Base-by-base conservation (phyloP, 2,113 vertebrate species). In the Datnioides undecimradiatus region DNA sequence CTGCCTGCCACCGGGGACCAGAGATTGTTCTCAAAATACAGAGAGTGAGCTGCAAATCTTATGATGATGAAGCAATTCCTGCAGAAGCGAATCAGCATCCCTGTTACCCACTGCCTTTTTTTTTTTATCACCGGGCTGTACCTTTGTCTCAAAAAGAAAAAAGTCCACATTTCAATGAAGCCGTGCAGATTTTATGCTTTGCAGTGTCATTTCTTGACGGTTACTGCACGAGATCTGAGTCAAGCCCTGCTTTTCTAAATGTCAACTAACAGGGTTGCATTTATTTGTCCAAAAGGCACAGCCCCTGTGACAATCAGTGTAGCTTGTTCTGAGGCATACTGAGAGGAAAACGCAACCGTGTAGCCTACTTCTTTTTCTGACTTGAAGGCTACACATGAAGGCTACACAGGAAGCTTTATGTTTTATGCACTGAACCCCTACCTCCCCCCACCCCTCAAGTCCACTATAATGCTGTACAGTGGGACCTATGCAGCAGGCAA, bases 31-130 rank as follows among this genome's bases (percentile, higher is more conserved):
- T 64, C 52, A 71, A 74, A 84, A 91, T 63, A 73, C 43, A 85
- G 48, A 80, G 69, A 76, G 38, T 64, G 83, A 73, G 75, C 86
- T 73, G 55, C 72, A 82, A 77, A 84, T 88, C 76, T 59, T 79
- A 67, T 81, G 69, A 91, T 91, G 87, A 91, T 90, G 73, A 91
- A 89, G 87, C 88, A 92, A 16, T 89, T 90, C 78, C 77, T 74
- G 82, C 85, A 88, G 72, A 75, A 82, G 63, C 46, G 52, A 84
- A 46, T 66, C 75, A 87, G 85, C 80, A 83, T 90, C 83, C 60
- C 75, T 72, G 17, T 62, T 64, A 49, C 38, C 69, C 34, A 55
- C 67, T 65, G 64, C 71, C 59, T 79, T 66, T 62, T 41, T 59
- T 52, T 54, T 79, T 66, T 62, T 41, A 63, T 52, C 25, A 54